Percentiles rank a stretch among this genome's conserved stretches.
Conservation (phyloP, 2,797 vertebrate genomes). For the Poecilia wingei region DNA sequence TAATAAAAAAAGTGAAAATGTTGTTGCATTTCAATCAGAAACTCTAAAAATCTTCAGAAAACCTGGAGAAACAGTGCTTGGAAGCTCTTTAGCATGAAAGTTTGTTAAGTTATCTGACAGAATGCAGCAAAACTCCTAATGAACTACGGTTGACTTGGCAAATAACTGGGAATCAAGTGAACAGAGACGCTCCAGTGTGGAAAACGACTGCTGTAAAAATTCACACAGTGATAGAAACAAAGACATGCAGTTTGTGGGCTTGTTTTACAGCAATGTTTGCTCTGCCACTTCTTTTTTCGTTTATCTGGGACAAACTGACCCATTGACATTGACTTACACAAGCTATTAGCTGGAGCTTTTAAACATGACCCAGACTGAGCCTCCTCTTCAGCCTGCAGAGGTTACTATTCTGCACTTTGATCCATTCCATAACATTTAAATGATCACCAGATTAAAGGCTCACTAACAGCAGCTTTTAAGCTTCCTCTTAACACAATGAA, state of each 20-base stretch:
- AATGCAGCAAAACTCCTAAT: not conserved
- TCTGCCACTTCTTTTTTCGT: constrained; percentile 45
- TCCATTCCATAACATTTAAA: constrained; percentile 47
- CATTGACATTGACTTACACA: constrained; percentile 59
- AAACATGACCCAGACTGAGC: constrained; percentile 44
- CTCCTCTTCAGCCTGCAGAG: constrained; percentile 36
- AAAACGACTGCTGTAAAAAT: constrained; percentile 19
- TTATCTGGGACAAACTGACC: constrained; percentile 59
- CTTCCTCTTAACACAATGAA: constrained; percentile 57
- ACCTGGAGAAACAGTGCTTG: not conserved
- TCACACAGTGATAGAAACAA: not conserved
- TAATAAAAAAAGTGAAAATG: not conserved
- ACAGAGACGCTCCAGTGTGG: not conserved
- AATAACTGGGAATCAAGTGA: not conserved
- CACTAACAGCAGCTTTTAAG: constrained; percentile 27
- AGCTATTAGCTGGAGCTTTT: constrained; percentile 56
- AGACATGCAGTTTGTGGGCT: not conserved
- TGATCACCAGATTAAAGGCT: constrained; percentile 41
- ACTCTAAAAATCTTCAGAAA: not conserved
- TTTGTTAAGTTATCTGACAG: not conserved
- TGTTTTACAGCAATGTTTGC: constrained; percentile 11
- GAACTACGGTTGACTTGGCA: not conserved
- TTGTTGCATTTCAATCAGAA: not conserved
- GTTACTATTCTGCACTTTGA: constrained; percentile 53
- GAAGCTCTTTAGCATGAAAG: not conserved